Evolutionary conservation across 2,888 invertebrate genomes (phyloP).

Genomic region (Nomada lathburiana): DNA sequence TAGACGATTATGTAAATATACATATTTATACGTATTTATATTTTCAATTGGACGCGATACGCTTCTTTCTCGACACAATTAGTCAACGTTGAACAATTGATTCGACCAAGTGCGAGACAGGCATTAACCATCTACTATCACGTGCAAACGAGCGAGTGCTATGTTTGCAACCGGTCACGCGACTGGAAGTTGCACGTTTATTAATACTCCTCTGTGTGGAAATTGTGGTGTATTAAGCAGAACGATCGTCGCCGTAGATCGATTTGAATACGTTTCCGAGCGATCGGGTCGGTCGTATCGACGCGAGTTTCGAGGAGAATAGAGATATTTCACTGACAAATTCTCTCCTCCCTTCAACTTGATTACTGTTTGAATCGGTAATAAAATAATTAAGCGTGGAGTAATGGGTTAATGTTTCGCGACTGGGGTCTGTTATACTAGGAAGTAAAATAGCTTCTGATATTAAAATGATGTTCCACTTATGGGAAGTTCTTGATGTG

Average conservation of each 20-base stretch:
- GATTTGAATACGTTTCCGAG: conserved; percentile 29
- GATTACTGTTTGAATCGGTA: too few relatives aligned
- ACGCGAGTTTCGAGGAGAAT: too few relatives aligned
- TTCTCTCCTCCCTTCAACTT: neutral
- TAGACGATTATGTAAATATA: too few relatives aligned
- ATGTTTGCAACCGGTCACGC: conserved; percentile 57
- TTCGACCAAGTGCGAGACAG: conserved; percentile 4
- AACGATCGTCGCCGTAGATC: conserved; percentile 25
- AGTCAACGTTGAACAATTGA: neutral
- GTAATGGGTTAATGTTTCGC: too few relatives aligned
- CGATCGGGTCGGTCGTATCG: neutral
- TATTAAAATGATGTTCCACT: neutral
- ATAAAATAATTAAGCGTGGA: too few relatives aligned
- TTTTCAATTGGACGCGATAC: too few relatives aligned
- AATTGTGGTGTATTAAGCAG: conserved; percentile 36
- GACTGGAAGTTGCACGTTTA: conserved; percentile 45
- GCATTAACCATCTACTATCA: conserved; percentile 34
- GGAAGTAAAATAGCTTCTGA: neutral
- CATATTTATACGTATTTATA: too few relatives aligned
- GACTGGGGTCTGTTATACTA: neutral
- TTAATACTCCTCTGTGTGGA: conserved; percentile 38
- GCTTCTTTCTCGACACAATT: neutral
- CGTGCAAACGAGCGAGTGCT: conserved; percentile 38
- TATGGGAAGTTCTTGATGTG: neutral
- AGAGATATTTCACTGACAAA: neutral